A percentile compares a stretch with the other conserved stretches of the same genome.
phyloP scores from a whole-genome alignment of 2,113 vertebrate genomes.

The Opisthocomus hoazin region DNA sequence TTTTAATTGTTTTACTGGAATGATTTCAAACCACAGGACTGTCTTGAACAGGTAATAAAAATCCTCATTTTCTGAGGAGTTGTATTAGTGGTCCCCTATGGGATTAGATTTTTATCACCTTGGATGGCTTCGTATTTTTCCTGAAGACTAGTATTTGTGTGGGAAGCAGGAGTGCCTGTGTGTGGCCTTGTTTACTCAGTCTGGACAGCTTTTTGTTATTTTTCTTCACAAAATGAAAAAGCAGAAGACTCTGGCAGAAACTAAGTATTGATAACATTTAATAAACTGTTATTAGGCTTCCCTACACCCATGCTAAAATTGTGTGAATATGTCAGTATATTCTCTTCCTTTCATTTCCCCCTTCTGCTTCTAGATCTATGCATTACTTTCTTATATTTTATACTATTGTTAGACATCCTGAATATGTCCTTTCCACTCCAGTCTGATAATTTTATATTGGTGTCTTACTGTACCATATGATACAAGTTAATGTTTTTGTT shows the following conservation, averaged over 20 bases:
- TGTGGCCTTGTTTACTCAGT: slow-evolving; percentile 26
- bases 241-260: not conserved
- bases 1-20: slow-evolving; percentile 9
- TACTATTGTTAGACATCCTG: not conserved
- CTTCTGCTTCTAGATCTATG: not conserved
- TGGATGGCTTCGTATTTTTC: slow-evolving; percentile 17
- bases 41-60: slow-evolving; percentile 28
- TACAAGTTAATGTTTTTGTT: not conserved
- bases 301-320: not conserved
- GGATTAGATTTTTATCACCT: slow-evolving; percentile 18
- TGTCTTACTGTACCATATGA: not conserved
- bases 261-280: not conserved
- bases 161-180: not conserved
- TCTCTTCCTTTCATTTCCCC: not conserved
- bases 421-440: not conserved
- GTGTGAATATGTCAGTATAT: not conserved
- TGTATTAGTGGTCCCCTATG: not conserved
- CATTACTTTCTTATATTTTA: not conserved
- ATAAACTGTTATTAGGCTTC: not conserved
- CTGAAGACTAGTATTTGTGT: not conserved
- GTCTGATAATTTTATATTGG: not conserved
- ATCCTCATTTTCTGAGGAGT: not conserved
- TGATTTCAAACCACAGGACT: not conserved
- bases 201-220: not conserved
- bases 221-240: not conserved